Evolutionary conservation across 2,888 invertebrate species (phyloP).

Genomic region (Aricia artaxerxes): DNA sequence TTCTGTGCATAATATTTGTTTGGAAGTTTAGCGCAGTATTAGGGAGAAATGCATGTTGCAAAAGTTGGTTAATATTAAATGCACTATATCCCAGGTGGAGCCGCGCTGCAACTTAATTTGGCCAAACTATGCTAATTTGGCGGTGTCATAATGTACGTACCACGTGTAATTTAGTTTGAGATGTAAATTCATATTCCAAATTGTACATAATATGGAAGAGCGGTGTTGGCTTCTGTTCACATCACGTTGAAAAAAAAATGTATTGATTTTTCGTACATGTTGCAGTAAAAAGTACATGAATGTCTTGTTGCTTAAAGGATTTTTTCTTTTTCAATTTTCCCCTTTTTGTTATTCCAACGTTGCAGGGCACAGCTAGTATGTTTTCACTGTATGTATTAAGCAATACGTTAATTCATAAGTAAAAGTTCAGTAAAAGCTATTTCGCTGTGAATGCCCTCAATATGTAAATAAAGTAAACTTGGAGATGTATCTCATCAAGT

Average conservation of each 20-base stretch:
- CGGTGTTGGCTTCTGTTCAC: background rate
- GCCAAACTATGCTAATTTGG: slow-evolving; percentile 37
- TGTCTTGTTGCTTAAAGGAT: too few relatives aligned
- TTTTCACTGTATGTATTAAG: background rate
- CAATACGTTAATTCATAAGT: too few relatives aligned
- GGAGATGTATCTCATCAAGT: slow-evolving; percentile 22
- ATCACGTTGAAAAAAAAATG: background rate
- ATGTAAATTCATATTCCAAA: slow-evolving; percentile 16
- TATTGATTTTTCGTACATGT: too few relatives aligned
- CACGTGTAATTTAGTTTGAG: slow-evolving; percentile 20
- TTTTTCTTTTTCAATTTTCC: too few relatives aligned
- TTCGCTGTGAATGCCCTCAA: slow-evolving; percentile 1
- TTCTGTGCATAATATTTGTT: slow-evolving; percentile 31
- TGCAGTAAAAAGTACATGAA: too few relatives aligned
- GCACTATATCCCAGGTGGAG: slow-evolving; percentile 52
- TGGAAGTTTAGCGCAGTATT: slow-evolving; percentile 32
- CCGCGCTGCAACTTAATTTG: slow-evolving; percentile 40
- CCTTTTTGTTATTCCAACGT: too few relatives aligned
- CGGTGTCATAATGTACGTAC: slow-evolving; percentile 29
- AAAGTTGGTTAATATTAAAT: slow-evolving; percentile 56
- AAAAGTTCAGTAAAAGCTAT: background rate
- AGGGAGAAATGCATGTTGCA: slow-evolving; percentile 54
- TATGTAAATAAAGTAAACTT: slow-evolving; percentile 28
- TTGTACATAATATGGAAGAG: background rate
- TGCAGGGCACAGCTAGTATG: too few relatives aligned